A percentile compares a stretch with the other conserved stretches of the same genome.
These are phyloP conservation scores for Drosophila virilis DNA, from an alignment of 1,140 invertebrate genomes.

Conservation along the genomic window DNA sequence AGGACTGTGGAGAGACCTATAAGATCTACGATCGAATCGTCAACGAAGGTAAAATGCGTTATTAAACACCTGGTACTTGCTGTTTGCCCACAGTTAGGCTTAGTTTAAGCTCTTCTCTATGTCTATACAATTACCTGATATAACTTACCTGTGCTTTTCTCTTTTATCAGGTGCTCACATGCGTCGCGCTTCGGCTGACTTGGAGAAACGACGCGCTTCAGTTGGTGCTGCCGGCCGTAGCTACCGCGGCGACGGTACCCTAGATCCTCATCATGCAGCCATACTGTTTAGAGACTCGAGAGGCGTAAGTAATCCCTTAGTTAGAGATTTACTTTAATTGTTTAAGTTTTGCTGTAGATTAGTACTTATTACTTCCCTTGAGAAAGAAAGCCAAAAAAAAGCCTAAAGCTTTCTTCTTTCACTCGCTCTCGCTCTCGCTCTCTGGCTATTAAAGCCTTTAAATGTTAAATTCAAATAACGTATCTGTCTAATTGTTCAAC, in stretches of 20 bases:
- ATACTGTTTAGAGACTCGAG: constrained; percentile 94
- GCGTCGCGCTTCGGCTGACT: constrained; percentile 90
- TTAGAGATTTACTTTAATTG: neutral
- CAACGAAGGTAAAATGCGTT: constrained; percentile 88
- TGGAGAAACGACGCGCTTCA: constrained; percentile 90
- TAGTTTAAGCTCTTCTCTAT: neutral
- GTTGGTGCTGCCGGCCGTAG: constrained; percentile 87
- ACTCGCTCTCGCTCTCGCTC: too few species aligned
- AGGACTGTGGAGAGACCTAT: constrained; percentile 92
- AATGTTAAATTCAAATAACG: too few species aligned
- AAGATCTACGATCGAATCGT: constrained; percentile 92
- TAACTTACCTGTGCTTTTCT: neutral
- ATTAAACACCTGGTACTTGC: constrained; percentile 65
- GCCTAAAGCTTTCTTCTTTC: too few species aligned
- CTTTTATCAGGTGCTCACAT: constrained; percentile 87
- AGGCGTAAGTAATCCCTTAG: constrained; percentile 89
- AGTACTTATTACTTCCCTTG: neutral
- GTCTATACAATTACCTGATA: neutral
- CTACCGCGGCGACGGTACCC: constrained; percentile 83
- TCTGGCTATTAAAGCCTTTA: too few species aligned
- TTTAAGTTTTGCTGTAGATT: too few species aligned
- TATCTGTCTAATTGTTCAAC: too few species aligned
- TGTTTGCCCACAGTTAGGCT: constrained; percentile 32
- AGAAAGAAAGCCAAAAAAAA: neutral
- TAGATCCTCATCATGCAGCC: constrained; percentile 94